These are phyloP conservation scores for Anguilla marmorata DNA, from an alignment of 2,797 vertebrate genomes.

Conservation along the genomic window DNA sequence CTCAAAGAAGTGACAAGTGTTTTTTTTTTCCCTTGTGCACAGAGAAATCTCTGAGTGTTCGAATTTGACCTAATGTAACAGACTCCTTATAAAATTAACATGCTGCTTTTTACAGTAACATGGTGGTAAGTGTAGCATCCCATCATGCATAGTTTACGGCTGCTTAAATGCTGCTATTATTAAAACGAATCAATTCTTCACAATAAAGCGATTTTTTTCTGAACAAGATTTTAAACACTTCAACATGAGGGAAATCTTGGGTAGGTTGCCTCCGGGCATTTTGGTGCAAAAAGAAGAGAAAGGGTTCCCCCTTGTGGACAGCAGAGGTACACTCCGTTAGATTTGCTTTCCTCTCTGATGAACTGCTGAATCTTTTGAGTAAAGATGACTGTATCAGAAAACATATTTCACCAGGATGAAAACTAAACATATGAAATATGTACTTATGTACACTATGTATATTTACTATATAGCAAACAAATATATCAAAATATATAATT, in stretches of 20 bases:
- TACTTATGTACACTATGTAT: background rate
- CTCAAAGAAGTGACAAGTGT: background rate
- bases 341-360: background rate
- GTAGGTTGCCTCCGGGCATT: background rate
- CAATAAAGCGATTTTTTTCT: background rate
- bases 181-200: constrained; percentile 9
- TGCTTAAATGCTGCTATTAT: background rate
- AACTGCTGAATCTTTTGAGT: background rate
- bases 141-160: background rate
- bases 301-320: constrained; percentile 7
- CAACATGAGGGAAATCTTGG: background rate
- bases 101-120: background rate
- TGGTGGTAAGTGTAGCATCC: background rate
- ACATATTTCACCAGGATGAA: background rate
- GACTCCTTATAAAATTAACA: background rate
- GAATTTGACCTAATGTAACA: background rate
- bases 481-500: background rate
- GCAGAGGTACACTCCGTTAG: background rate
- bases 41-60: background rate
- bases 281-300: background rate
- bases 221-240: background rate
- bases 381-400: background rate
- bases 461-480: background rate
- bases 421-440: background rate
- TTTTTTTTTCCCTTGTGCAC: background rate